Base-by-base conservation (phyloP, 2,797 vertebrate species). In the Monodelphis domestica region DNA sequence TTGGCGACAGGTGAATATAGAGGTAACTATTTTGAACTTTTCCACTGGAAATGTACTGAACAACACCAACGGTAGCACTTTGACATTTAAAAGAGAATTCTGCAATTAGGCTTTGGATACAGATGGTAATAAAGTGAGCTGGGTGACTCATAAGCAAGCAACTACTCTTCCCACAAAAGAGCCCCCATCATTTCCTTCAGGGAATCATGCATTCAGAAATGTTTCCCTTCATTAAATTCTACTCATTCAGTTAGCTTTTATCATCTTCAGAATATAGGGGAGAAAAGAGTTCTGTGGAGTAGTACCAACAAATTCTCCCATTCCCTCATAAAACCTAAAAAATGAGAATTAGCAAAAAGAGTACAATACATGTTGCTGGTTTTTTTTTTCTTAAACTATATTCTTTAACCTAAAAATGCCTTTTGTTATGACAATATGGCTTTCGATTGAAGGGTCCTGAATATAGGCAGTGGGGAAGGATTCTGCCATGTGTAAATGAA, bases 151-250 rank as follows among this genome's bases (percentile, higher is more conserved):
- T n/a, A 88, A 52, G 87, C 50, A 88, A 94, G 90, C n/a, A 57
- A 45, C 88, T 94, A 92, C 38, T 94, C 92, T 93, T 95, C 54
- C 84, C 55, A 91, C 90, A 96, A 90, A 51, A 94, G 59, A 95
- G 53, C 10, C 63, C 70, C 15, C 53, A 87, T 95, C 59, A 89
- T 93, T 95, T 95, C 55, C 90, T 84, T 94, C 21, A 84, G 84
- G 70, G 53, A 92, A 91, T 94, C 90, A 59, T 78, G 93, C 57
- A 56, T 45, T 90, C 30, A 94, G 28, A 96, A 95, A 94, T 92
- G 87, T 70, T 97, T 96, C 91, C 53, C 88, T 94, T 94, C 89
- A 51, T 94, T 96, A 96, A 96, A 96, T 94, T 96, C n/a, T 57
- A 26, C 33, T 91, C 87, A 63, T 93, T 94, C 89, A 88, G 52